Conservation (phyloP, 2,113 vertebrate genomes). For the Corydoras sp. region DNA sequence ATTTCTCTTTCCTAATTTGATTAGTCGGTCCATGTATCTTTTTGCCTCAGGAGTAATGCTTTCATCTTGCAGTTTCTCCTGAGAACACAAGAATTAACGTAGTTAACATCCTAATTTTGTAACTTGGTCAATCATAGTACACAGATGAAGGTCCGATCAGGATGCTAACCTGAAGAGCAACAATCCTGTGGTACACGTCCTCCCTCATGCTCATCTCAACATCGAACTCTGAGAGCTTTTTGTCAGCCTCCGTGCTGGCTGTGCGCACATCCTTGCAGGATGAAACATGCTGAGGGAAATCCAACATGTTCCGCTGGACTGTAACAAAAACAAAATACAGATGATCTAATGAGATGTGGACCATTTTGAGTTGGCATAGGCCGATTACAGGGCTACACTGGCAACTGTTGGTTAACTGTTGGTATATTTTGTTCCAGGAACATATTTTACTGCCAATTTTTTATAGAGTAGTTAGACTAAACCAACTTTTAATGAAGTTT, state of each 20-base stretch:
- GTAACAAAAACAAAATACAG: conserved; percentile 5
- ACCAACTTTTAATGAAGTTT: no score
- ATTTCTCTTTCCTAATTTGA: conserved; percentile 82
- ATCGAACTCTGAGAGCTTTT: conserved; percentile 88
- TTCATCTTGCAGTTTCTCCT: conserved; percentile 69
- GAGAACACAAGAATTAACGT: conserved; percentile 1
- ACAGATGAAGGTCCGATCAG: neutral
- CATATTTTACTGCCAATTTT: no score
- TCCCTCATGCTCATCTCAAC: conserved; percentile 98
- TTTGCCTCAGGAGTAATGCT: conserved; percentile 69
- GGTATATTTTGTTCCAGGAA: no score
- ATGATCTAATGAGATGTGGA: neutral
- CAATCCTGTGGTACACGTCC: conserved; percentile 87
- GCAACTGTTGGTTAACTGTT: no score
- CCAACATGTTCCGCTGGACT: conserved; percentile 90
- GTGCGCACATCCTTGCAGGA: conserved; percentile 76
- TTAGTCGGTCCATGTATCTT: conserved; percentile 83
- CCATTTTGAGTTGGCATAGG: no score
- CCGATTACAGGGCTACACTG: no score
- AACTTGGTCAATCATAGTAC: neutral
- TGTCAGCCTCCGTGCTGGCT: conserved; percentile 90
- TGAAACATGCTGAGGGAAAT: conserved; percentile 95
- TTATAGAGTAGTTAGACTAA: no score
- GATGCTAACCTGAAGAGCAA: conserved; percentile 78
- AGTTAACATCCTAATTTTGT: no score